These are phyloP conservation scores for Corythornis cristatus DNA, from an alignment of 2,113 vertebrate genomes.

Conservation along the genomic window DNA sequence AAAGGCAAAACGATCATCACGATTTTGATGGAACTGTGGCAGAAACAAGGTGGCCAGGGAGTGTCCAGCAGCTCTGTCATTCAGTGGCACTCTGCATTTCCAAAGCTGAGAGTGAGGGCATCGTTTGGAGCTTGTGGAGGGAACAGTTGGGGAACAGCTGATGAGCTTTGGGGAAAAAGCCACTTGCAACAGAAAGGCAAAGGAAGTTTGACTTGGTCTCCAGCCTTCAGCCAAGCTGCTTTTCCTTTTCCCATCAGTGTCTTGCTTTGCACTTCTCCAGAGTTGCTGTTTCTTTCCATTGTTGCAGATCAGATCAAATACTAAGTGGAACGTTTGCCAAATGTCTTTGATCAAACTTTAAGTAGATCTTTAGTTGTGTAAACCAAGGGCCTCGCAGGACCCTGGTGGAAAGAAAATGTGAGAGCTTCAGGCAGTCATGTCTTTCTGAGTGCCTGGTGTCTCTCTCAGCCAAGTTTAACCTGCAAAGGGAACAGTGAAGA, in stretches of 20 bases:
- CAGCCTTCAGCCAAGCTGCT: not conserved
- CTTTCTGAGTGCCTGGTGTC: not conserved
- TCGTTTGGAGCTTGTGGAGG: not conserved
- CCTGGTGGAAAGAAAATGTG: not conserved
- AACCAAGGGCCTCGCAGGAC: not conserved
- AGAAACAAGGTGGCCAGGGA: not conserved
- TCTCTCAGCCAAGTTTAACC: not conserved
- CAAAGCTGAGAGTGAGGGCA: not conserved
- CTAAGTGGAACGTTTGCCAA: not conserved
- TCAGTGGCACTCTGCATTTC: not conserved
- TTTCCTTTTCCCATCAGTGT: not conserved
- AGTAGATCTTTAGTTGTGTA: not conserved
- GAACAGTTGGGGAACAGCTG: not conserved
- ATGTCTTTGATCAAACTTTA: not conserved
- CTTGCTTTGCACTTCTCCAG: not conserved
- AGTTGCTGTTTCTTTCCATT: not conserved
- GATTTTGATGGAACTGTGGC: not conserved
- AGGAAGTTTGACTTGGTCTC: not conserved
- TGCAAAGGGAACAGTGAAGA: not conserved
- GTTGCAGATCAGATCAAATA: not conserved
- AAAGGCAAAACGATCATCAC: not conserved
- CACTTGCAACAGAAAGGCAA: not conserved
- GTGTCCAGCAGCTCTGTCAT: not conserved
- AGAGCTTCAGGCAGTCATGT: not conserved
- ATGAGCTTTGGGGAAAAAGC: not conserved